Evolutionary conservation across 2,888 invertebrate species (phyloP), one percentile per base, ranked within the genome.

Genomic region (Autographa gamma): DNA sequence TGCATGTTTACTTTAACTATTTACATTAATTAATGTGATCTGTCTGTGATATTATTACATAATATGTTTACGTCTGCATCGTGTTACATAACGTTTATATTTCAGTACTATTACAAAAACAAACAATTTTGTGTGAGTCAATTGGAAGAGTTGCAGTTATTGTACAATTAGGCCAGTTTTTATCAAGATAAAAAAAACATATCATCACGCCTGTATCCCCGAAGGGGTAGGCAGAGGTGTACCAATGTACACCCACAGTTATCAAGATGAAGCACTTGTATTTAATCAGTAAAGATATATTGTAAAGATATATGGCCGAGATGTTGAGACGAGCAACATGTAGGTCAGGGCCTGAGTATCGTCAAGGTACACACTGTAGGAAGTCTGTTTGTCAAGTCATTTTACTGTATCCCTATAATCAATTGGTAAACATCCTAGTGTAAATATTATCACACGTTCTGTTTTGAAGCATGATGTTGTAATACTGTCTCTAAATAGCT

Each of bases 321-420:
- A 31, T 16, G 66, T 67, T 63, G 78, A 76, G 69, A 67, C 65
- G 69, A 80, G 58, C 75, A 76, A 56, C 71, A 91, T 88, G 80
- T 88, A 77, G 91, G 92, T 90, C 92, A 92, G 86, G 92, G 92
- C 74, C 77, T 43, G 61, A 11, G 25, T 68, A 59, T 18, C 54
- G 38, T 38, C 59, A 56, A 13, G 25, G 54, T 25, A 56, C 25
- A 19, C 16, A 43, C 14, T 43, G 14, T 48, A n/a, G 4, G n/a
- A n/a, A n/a, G 48, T 48, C n/a, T n/a, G 7, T 14, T 43, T 43
- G 43, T 13, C 41, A 43, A 48, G 48, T n/a, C n/a, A 43, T 16
- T 43, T 43, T 16, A 43, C 43, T 48, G 48, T n/a, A 16, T 1
- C n/a, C 48, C n/a, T 48, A 48, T 48, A 48, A 43, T 48, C 48